phyloP scores from a whole-genome alignment of 2,113 vertebrate species.

The Pao palembangensis region DNA sequence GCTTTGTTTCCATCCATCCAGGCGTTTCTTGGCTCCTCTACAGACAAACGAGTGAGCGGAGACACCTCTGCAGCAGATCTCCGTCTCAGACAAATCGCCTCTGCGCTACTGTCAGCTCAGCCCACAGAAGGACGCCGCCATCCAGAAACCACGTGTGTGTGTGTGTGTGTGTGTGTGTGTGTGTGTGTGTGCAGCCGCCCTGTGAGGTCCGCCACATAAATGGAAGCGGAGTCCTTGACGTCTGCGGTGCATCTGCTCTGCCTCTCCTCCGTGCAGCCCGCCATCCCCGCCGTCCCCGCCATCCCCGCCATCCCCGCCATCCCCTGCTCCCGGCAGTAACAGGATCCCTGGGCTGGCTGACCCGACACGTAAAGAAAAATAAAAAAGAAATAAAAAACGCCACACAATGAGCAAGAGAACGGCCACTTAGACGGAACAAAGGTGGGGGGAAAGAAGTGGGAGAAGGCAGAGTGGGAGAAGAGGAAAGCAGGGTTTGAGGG shows the following conservation, averaged over 20 bases:
- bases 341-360: constrained; percentile 61
- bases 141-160: constrained; percentile 18
- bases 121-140: background rate
- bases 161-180: constrained; percentile 14
- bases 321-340: constrained; percentile 34
- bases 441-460: constrained; percentile 43
- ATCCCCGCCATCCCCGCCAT: constrained; percentile 5
- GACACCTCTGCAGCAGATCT: constrained; percentile 5
- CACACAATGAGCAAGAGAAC: constrained; percentile 53
- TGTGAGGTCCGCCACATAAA: constrained; percentile 37
- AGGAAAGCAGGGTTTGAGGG: constrained; percentile 39
- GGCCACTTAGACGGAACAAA: constrained; percentile 64
- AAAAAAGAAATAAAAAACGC: background rate
- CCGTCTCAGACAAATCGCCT: constrained; percentile 15
- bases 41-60: background rate
- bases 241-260: constrained; percentile 54
- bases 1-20: background rate
- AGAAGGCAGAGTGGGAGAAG: constrained; percentile 32
- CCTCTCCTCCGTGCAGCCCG: constrained; percentile 9
- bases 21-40: background rate
- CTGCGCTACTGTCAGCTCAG: constrained; percentile 3
- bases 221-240: constrained; percentile 59
- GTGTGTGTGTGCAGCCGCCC: constrained; percentile 6
- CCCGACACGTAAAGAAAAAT: constrained; percentile 58
- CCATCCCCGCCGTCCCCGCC: constrained; percentile 8